phyloP scores from a whole-genome alignment of 2,113 vertebrate genomes.

The Oenanthe melanoleuca region DNA sequence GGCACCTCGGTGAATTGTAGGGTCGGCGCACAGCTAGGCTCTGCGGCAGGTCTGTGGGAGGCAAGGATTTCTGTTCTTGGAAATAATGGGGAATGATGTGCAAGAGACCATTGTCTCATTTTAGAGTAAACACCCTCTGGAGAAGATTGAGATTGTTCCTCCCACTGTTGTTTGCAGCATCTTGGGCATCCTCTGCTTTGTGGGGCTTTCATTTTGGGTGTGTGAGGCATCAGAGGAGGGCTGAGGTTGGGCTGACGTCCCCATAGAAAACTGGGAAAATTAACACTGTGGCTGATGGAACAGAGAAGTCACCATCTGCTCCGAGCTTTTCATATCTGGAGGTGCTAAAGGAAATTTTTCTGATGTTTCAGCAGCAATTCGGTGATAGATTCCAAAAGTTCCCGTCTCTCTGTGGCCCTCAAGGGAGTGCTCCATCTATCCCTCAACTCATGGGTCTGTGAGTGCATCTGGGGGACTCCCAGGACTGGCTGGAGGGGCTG shows the following conservation, averaged over 20 bases:
- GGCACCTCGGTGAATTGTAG: background rate
- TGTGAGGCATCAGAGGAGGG: background rate
- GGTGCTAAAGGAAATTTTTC: background rate
- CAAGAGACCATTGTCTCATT: background rate
- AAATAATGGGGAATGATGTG: background rate
- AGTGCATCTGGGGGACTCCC: background rate
- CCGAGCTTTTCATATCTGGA: background rate
- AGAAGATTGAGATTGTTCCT: background rate
- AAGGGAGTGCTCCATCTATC: background rate
- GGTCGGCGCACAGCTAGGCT: fast-evolving
- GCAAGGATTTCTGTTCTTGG: background rate
- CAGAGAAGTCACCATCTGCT: fast-evolving
- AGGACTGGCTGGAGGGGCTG: background rate
- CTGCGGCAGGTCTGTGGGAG: background rate
- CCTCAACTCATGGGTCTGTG: background rate
- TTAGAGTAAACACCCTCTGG: background rate
- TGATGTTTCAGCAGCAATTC: background rate
- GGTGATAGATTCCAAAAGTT: background rate
- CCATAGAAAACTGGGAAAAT: background rate
- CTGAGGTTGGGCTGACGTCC: background rate
- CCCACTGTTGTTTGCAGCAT: background rate
- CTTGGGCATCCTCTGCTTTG: fast-evolving
- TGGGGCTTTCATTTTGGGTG: background rate
- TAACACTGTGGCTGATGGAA: background rate
- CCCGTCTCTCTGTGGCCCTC: background rate